phyloP scores from a whole-genome alignment of 2,797 vertebrate species.

The Tokudaia tokunoshimensis region DNA sequence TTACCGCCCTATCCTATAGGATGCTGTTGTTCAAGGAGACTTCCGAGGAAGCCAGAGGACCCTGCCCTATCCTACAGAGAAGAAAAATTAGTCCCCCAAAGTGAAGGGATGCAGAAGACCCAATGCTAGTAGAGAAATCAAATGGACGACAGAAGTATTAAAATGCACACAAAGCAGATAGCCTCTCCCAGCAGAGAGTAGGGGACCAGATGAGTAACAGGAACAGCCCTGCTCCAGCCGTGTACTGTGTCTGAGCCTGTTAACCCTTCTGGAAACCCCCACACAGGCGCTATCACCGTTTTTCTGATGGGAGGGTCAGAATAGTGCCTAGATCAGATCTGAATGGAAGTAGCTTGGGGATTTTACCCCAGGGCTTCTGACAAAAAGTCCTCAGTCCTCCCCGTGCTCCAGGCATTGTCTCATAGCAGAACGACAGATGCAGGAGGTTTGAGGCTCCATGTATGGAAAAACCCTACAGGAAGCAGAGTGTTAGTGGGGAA shows the following conservation, averaged over 20 bases:
- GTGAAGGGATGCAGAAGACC: background rate
- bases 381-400: background rate
- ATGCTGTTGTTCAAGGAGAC: background rate
- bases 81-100: background rate
- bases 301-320: background rate
- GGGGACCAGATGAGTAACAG: background rate
- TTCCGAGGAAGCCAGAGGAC: background rate
- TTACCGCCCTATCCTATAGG: background rate
- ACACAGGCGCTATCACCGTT: background rate
- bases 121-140: background rate
- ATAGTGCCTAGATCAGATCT: fast-evolving
- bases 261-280: background rate
- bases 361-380: background rate
- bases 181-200: background rate
- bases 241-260: fast-evolving
- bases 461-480: background rate
- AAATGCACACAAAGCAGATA: too few relatives aligned
- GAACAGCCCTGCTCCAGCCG: background rate
- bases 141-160: background rate
- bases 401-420: background rate
- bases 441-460: background rate
- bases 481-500: background rate
- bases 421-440: background rate
- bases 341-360: background rate
- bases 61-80: background rate